phyloP scores from a whole-genome alignment of 2,797 vertebrate species.

The Takifugu rubripes region DNA sequence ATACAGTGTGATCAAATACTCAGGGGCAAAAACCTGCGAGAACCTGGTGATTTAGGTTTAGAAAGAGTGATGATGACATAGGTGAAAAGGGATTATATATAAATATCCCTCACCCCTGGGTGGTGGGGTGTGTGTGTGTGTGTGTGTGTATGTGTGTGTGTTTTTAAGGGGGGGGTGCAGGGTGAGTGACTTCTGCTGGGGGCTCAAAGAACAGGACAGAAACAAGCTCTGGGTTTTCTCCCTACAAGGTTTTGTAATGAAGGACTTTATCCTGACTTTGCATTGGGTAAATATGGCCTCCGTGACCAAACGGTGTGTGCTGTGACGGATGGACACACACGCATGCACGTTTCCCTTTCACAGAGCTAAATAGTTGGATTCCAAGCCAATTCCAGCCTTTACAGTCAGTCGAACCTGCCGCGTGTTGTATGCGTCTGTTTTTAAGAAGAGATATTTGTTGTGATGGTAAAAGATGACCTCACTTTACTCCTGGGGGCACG shows the following conservation, averaged over 20 bases:
- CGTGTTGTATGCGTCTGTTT: background rate
- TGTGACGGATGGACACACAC: slow-evolving; percentile 23
- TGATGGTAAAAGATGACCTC: too few species aligned
- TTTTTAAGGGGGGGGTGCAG: background rate
- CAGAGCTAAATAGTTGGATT: slow-evolving; percentile 36
- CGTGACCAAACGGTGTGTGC: slow-evolving; percentile 33
- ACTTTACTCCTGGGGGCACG: too few species aligned
- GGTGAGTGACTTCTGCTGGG: slow-evolving; percentile 19
- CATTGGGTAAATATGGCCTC: slow-evolving; percentile 50
- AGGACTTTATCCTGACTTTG: slow-evolving; percentile 29
- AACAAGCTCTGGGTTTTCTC: slow-evolving; percentile 8
- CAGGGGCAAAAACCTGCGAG: too few species aligned
- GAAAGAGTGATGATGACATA: background rate
- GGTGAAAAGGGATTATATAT: background rate
- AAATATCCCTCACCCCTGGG: too few species aligned
- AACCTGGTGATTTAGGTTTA: too few species aligned
- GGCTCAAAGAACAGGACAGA: slow-evolving; percentile 12
- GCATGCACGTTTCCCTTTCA: slow-evolving; percentile 36
- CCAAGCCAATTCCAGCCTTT: slow-evolving; percentile 45
- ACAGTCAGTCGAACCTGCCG: too few species aligned
- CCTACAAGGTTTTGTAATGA: slow-evolving; percentile 50
- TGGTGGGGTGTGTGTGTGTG: too few species aligned
- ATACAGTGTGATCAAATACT: background rate
- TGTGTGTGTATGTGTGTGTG: too few species aligned
- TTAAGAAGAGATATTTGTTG: too few species aligned